Percentiles rank a stretch among this genome's conserved stretches.
Evolutionary conservation across 2,888 invertebrate species (phyloP).

Genomic region (Cryptocephalus primarius): DNA sequence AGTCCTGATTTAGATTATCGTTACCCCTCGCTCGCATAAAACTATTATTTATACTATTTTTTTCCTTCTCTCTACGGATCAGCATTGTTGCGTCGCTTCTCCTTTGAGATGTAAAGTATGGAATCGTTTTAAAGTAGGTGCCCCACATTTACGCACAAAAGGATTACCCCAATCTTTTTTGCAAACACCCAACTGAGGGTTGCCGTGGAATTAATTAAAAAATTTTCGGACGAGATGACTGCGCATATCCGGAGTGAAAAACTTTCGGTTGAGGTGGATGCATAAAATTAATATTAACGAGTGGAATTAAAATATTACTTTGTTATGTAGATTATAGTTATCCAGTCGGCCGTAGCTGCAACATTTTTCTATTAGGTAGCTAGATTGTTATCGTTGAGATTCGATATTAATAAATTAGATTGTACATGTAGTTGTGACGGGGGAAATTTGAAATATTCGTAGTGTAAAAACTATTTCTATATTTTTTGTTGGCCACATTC

Average conservation of each 20-base stretch:
- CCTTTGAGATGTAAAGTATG: slow-evolving; percentile 21
- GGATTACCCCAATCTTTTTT: slow-evolving; percentile 12
- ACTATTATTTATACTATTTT: slow-evolving; percentile 21
- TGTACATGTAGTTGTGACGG: too few relatives aligned
- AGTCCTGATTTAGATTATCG: slow-evolving; percentile 3
- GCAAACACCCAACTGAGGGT: slow-evolving; percentile 10
- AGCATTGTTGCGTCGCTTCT: slow-evolving; percentile 18
- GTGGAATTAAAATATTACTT: too few relatives aligned
- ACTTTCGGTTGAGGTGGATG: too few relatives aligned
- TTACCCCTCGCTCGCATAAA: slow-evolving; percentile 13
- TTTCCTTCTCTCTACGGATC: slow-evolving; percentile 14
- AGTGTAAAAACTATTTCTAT: too few relatives aligned
- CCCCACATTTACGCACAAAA: slow-evolving; percentile 18
- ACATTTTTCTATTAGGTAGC: too few relatives aligned
- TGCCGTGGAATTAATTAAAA: slow-evolving; percentile 10
- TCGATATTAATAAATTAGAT: too few relatives aligned
- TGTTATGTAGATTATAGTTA: too few relatives aligned
- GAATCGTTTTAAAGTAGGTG: slow-evolving; percentile 19
- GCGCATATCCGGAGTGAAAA: not conserved
- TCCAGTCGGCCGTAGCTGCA: too few relatives aligned
- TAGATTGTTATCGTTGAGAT: too few relatives aligned
- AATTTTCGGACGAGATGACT: slow-evolving; percentile 6
- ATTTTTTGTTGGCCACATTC: too few relatives aligned
- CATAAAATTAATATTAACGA: too few relatives aligned
- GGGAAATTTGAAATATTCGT: too few relatives aligned